These are phyloP conservation scores for Bos javanicus DNA, from an alignment of 2,113 vertebrate species.

Conservation along the genomic window DNA sequence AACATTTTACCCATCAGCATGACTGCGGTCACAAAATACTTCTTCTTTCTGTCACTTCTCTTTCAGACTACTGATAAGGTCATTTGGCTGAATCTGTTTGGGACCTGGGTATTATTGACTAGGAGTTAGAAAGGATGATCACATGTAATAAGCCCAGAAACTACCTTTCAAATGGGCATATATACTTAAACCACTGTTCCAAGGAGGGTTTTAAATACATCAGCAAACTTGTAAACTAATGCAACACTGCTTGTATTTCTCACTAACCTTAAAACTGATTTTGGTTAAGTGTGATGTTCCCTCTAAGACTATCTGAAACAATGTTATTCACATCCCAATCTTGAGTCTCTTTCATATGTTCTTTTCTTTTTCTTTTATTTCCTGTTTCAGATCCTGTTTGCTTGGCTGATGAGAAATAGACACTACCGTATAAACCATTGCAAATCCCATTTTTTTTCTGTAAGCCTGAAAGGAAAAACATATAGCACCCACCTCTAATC, in stretches of 20 bases:
- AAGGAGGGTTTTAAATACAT: constrained; percentile 28
- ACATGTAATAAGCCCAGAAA: constrained; percentile 81
- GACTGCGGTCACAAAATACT: constrained; percentile 85
- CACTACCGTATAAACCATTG: not conserved
- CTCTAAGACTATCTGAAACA: constrained; percentile 15
- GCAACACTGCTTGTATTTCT: not conserved
- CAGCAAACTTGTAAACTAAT: constrained; percentile 20
- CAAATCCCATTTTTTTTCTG: not conserved
- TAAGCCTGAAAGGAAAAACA: constrained; percentile 10
- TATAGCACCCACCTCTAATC: not conserved
- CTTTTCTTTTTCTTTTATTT: not conserved
- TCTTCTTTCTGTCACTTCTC: constrained; percentile 87
- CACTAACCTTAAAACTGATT: constrained; percentile 4
- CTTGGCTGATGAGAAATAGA: constrained; percentile 41
- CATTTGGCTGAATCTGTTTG: constrained; percentile 85
- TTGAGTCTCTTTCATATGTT: not conserved
- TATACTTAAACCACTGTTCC: constrained; percentile 45
- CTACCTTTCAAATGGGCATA: constrained; percentile 47
- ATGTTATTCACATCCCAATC: not conserved
- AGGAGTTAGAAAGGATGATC: constrained; percentile 83
- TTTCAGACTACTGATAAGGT: constrained; percentile 85
- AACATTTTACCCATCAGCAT: constrained; percentile 86
- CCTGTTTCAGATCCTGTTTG: constrained; percentile 19
- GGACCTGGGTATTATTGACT: constrained; percentile 83
- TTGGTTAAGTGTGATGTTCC: not conserved